Evolutionary conservation across 2,113 vertebrate genomes (phyloP).

Genomic region (Reinhardtius hippoglossoides): DNA sequence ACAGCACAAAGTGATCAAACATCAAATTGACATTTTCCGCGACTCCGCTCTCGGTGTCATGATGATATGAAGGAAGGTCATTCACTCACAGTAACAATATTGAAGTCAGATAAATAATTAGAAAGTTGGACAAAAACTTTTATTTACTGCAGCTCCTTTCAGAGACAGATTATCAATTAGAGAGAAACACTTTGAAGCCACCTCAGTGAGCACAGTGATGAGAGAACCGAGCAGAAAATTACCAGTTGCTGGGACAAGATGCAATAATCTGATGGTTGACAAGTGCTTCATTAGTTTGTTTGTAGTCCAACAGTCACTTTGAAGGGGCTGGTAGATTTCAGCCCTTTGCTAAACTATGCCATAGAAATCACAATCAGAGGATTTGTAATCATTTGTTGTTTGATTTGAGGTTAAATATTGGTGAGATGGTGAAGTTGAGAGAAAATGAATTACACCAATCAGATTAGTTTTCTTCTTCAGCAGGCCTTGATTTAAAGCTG

Average conservation of each 20-base stretch:
- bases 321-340: conserved; percentile 5
- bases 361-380: not conserved
- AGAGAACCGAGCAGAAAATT: conserved; percentile 66
- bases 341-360: not conserved
- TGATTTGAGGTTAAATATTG: not conserved
- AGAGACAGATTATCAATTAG: conserved; percentile 53
- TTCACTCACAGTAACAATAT: conserved; percentile 46
- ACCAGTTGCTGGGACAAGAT: conserved; percentile 29
- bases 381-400: not conserved
- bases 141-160: conserved; percentile 41
- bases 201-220: conserved; percentile 58
- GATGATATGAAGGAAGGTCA: conserved; percentile 46
- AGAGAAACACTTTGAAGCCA: conserved; percentile 34
- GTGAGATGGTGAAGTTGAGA: too few species aligned
- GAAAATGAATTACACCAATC: too few species aligned
- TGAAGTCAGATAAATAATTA: conserved; percentile 65
- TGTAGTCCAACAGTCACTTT: conserved; percentile 24
- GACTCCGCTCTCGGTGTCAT: conserved; percentile 28
- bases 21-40: conserved; percentile 45
- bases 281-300: conserved; percentile 47
- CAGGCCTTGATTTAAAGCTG: too few species aligned
- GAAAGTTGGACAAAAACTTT: conserved; percentile 64
- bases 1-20: conserved; percentile 60
- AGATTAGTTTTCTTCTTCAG: too few species aligned
- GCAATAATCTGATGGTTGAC: conserved; percentile 54